Evolutionary conservation across 2,888 invertebrate genomes (phyloP).

Genomic region (Acanthosepion esculentum): DNA sequence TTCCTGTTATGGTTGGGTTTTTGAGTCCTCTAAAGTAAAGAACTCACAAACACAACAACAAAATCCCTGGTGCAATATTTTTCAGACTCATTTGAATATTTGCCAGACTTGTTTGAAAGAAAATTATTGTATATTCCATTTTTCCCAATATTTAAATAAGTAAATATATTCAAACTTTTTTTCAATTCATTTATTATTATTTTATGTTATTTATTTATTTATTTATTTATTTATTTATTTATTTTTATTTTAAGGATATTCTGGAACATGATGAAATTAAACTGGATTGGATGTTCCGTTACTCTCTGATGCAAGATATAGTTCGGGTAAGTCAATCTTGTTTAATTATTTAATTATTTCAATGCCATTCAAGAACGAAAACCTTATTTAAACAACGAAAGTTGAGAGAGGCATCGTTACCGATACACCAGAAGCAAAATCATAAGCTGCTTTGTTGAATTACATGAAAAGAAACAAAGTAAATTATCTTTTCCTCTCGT

Average conservation of each 20-base stretch:
- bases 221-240: too few relatives aligned
- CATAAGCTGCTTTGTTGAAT: not conserved
- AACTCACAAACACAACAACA: too few relatives aligned
- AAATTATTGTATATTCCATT: not conserved
- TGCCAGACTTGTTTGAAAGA: too few relatives aligned
- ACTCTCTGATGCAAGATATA: conserved; percentile 95
- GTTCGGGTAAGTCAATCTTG: conserved; percentile 80
- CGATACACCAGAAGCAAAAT: not conserved
- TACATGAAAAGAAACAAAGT: not conserved
- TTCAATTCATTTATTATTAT: conserved; percentile 44
- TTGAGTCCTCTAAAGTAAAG: too few relatives aligned
- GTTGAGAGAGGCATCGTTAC: not conserved
- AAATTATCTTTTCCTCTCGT: not conserved
- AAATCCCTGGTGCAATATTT: too few relatives aligned
- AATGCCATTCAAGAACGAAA: not conserved
- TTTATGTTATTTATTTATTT: conserved; percentile 49
- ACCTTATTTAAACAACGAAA: not conserved
- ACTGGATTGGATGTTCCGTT: conserved; percentile 93
- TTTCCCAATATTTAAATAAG: not conserved
- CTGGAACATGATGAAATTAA: conserved; percentile 93
- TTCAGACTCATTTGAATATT: too few relatives aligned
- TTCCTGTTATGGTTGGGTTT: too few relatives aligned
- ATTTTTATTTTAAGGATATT: conserved; percentile 74
- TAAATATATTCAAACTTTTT: not conserved
- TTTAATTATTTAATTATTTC: not conserved